Conservation (phyloP, 2,888 invertebrate species). For the Tetranychus piercei region DNA sequence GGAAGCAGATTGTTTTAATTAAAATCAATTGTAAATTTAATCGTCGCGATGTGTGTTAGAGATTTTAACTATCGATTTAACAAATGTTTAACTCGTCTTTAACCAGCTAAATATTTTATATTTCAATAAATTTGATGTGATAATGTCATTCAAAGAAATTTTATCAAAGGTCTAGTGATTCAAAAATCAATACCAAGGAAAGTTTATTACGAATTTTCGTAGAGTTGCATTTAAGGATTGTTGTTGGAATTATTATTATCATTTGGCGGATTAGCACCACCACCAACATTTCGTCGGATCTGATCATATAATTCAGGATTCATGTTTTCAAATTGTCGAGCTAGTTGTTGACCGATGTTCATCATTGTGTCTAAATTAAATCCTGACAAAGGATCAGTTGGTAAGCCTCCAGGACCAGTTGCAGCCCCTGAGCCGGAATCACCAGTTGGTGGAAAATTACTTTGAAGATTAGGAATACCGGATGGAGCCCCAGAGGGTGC, state of each 20-base stretch:
- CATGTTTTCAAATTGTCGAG: slow-evolving; percentile 56
- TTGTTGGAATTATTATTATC: slow-evolving; percentile 12
- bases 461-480: neutral
- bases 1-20: no score
- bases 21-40: no score
- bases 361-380: slow-evolving; percentile 29
- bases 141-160: no score
- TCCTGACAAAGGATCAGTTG: slow-evolving; percentile 8
- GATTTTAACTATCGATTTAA: no score
- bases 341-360: slow-evolving; percentile 51
- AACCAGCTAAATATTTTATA: no score
- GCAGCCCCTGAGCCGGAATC: neutral
- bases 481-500: neutral
- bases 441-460: neutral
- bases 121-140: no score
- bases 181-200: neutral
- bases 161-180: neutral
- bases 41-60: no score
- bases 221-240: neutral
- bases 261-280: slow-evolving; percentile 35
- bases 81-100: no score
- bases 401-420: neutral
- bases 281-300: slow-evolving; percentile 36
- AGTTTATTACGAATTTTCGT: neutral
- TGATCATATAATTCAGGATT: slow-evolving; percentile 67